phyloP scores from a whole-genome alignment of 2,797 vertebrate species.

The Sphenodon punctatus region DNA sequence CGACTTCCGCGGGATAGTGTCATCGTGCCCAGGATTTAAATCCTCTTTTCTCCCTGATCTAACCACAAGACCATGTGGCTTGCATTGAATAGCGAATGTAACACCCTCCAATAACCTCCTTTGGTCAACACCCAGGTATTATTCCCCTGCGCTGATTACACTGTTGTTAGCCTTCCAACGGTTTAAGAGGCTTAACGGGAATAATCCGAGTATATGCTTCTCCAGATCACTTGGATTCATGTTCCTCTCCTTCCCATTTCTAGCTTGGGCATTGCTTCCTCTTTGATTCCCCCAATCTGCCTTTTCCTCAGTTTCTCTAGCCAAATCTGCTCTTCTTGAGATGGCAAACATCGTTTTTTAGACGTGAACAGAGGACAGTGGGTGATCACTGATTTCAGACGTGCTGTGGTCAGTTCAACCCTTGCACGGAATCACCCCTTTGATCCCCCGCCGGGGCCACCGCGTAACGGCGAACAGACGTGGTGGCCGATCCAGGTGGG shows the following conservation, averaged over 20 bases:
- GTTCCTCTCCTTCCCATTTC: background rate
- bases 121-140: background rate
- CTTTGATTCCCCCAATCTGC: background rate
- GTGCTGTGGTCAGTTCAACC: too few species aligned
- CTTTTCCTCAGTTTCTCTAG: background rate
- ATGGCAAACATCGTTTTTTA: too few species aligned
- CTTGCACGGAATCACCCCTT: too few species aligned
- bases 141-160: background rate
- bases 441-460: too few species aligned
- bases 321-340: too few species aligned
- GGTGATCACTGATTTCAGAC: too few species aligned
- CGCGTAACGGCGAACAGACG: too few species aligned
- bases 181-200: conserved; percentile 2
- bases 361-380: too few species aligned
- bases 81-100: background rate
- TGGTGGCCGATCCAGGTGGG: too few species aligned
- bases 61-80: background rate
- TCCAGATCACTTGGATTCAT: background rate
- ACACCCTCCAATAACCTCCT: background rate
- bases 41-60: background rate
- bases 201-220: background rate
- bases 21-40: background rate
- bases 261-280: background rate
- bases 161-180: background rate
- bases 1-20: background rate